Base-by-base conservation (phyloP, 2,113 vertebrate species). In the Danio rerio region DNA sequence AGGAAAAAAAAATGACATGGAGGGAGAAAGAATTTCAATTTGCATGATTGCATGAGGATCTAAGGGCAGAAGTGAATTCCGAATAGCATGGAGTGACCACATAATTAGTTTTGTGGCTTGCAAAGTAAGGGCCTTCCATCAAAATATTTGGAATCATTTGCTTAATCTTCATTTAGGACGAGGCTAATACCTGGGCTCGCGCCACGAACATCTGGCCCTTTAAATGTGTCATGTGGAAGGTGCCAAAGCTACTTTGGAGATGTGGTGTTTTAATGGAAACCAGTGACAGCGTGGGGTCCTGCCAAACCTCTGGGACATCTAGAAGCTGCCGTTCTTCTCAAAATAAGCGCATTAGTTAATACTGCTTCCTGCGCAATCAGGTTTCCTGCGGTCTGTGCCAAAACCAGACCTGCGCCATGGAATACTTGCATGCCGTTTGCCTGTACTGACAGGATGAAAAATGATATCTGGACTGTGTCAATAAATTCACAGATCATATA, bases 381-480 rank as follows among this genome's bases (percentile, higher is more conserved):
- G 85, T 88, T 89, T 87, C 81, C 79, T 62, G 71, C 50, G 81
- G 61, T 76, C 85, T 78, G 66, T 80, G 86, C 88, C 73, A 87
- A 84, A 83, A 85, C 78, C 84, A 15, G 84, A 88, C 87, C 81
- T 78, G 9, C 86, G 81, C 83, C 59, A 18, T 87, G 87, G 84
- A 89, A 86, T 66, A 84, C 88, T 90, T 88, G 87, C 78, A 86
- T 87, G 71, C 65, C 40, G 2, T 56, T 47, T 75, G 83, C 79
- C 85, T 7, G 77, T 75, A 87, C 66, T 84, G 89, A 90, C 87
- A 88, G 86, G 49, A 89, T 90, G 89, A 91, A 89, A 91, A 90
- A 86, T 84, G 45, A 90, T 84, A 88, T 87, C 77, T 88, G 86
- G 71, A 86, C 84, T 81, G 83, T 88, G 88, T 90, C 87, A 90